Percentiles rank a stretch among this genome's conserved stretches.
Evolutionary conservation across 2,797 vertebrate species (phyloP).

Genomic region (Apogon hyalosoma): DNA sequence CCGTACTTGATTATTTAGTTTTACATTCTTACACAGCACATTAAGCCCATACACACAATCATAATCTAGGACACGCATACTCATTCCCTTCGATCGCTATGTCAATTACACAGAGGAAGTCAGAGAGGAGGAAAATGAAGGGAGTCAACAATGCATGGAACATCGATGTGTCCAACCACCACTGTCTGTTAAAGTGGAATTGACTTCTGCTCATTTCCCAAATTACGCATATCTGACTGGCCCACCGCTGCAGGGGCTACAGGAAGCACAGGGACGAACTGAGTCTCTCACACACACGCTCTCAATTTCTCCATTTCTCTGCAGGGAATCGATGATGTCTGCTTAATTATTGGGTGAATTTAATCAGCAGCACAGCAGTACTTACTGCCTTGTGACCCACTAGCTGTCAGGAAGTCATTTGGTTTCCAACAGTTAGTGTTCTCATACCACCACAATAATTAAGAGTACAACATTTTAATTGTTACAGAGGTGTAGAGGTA

Average conservation of each 20-base stretch:
- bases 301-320: slow-evolving; percentile 74
- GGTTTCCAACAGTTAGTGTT: slow-evolving; percentile 67
- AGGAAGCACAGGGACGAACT: slow-evolving; percentile 70
- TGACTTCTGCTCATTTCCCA: slow-evolving; percentile 84
- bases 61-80: slow-evolving; percentile 63
- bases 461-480: slow-evolving; percentile 66
- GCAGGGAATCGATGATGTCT: slow-evolving; percentile 86
- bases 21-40: slow-evolving; percentile 50
- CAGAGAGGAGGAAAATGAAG: slow-evolving; percentile 61
- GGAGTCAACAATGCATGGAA: slow-evolving; percentile 73
- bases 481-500: slow-evolving; percentile 48
- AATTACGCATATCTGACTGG: slow-evolving; percentile 86
- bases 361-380: slow-evolving; percentile 83
- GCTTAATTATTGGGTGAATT: slow-evolving; percentile 88
- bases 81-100: slow-evolving; percentile 64
- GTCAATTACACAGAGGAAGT: slow-evolving; percentile 77
- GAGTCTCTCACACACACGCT: slow-evolving; percentile 43
- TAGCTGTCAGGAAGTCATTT: slow-evolving; percentile 81
- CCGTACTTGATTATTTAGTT: slow-evolving; percentile 28
- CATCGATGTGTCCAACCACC: slow-evolving; percentile 76
- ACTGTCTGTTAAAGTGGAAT: slow-evolving; percentile 79
- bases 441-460: slow-evolving; percentile 68
- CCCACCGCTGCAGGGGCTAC: slow-evolving; percentile 81
- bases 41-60: slow-evolving; percentile 38
- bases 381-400: slow-evolving; percentile 82